These are phyloP conservation scores for Myoxocephalus aenaeus DNA, from an alignment of 2,797 vertebrate species.

Conservation along the genomic window DNA sequence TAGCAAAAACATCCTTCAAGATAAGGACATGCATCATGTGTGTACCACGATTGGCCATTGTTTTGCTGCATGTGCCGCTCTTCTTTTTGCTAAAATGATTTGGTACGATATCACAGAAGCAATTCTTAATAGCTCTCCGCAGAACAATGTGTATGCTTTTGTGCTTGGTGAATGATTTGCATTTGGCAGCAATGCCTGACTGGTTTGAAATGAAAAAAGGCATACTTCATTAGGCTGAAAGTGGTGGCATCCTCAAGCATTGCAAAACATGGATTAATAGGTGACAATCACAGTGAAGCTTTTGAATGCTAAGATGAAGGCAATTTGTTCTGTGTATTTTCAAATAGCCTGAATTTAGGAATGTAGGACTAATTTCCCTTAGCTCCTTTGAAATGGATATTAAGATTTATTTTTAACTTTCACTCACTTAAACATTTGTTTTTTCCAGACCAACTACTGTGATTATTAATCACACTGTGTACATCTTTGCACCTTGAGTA, in stretches of 20 bases:
- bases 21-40: conserved; percentile 2
- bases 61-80: conserved; percentile 26
- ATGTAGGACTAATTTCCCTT: conserved; percentile 1
- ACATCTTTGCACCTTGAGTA: conserved; percentile 7
- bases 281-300: conserved; percentile 55
- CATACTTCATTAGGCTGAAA: conserved; percentile 64
- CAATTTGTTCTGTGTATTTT: conserved; percentile 38
- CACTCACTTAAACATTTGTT: background rate
- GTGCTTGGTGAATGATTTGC: conserved; percentile 60
- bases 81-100: conserved; percentile 28
- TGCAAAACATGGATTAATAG: conserved; percentile 66
- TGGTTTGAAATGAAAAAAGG: conserved; percentile 65
- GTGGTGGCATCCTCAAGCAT: conserved; percentile 59
- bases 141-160: conserved; percentile 49
- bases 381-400: conserved; percentile 12
- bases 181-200: conserved; percentile 62
- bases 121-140: conserved; percentile 41
- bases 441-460: background rate
- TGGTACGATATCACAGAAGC: conserved; percentile 33
- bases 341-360: conserved; percentile 29
- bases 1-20: background rate
- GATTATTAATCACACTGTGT: conserved; percentile 16
- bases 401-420: conserved; percentile 17
- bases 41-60: conserved; percentile 18
- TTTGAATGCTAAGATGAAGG: conserved; percentile 61